These are phyloP conservation scores for Camarhynchus parvulus DNA, from an alignment of 2,113 vertebrate genomes.

Conservation along the genomic window DNA sequence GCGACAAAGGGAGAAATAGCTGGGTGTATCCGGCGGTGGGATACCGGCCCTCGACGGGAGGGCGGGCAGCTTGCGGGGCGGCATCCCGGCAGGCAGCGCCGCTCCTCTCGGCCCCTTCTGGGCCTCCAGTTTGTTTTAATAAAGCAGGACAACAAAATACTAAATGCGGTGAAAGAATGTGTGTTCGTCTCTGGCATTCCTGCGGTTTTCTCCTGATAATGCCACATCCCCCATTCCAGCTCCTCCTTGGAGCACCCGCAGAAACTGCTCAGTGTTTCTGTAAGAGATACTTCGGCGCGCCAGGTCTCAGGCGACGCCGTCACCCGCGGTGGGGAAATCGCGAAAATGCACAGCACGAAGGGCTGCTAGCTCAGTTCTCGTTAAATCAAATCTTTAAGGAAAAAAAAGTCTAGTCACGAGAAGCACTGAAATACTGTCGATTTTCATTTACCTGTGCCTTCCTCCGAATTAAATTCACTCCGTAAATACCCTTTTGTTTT, in stretches of 20 bases:
- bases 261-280: not conserved
- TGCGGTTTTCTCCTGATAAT: not conserved
- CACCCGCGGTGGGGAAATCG: fast-evolving
- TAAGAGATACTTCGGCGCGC: not conserved
- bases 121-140: not conserved
- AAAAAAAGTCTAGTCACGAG: fast-evolving
- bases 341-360: not conserved
- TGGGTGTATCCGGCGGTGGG: fast-evolving
- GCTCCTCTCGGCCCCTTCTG: not conserved
- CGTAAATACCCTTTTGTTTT: not conserved
- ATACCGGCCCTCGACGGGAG: no score
- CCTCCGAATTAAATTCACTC: not conserved
- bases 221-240: no score
- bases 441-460: not conserved
- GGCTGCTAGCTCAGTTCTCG: not conserved
- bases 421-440: not conserved
- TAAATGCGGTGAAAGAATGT: not conserved
- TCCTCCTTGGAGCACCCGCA: not conserved
- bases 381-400: not conserved
- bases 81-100: not conserved
- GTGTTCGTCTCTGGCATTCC: not conserved
- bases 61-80: no score
- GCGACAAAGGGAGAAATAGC: fast-evolving
- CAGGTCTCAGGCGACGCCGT: not conserved
- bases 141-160: not conserved